These are phyloP conservation scores for Neuroscelio doddi DNA, from an alignment of 2,888 invertebrate species.

Conservation along the genomic window DNA sequence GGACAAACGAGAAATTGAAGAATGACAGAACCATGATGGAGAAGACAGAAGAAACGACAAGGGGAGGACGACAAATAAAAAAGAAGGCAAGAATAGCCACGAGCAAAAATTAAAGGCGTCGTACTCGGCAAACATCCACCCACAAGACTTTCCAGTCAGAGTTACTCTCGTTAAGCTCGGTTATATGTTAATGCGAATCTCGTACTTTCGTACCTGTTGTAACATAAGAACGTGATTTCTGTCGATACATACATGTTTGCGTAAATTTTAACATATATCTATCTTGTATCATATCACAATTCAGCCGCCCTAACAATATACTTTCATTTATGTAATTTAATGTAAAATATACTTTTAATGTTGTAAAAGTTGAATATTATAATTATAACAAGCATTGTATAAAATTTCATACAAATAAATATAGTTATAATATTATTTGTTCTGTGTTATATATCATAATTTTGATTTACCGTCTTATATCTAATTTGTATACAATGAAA, in stretches of 20 bases:
- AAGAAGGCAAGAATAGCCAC: slow-evolving; percentile 26
- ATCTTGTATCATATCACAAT: slow-evolving; percentile 1
- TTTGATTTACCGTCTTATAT: too few relatives aligned
- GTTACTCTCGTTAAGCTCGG: slow-evolving; percentile 59
- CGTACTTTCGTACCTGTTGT: slow-evolving; percentile 51
- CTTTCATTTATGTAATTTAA: not conserved
- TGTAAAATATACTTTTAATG: too few relatives aligned
- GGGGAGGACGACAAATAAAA: slow-evolving; percentile 43
- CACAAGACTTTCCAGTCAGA: slow-evolving; percentile 49
- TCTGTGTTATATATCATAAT: too few relatives aligned
- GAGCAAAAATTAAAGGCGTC: slow-evolving; percentile 44
- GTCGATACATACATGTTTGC: slow-evolving; percentile 36
- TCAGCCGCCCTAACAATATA: not conserved
- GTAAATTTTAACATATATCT: slow-evolving; percentile 13
- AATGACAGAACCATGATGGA: slow-evolving; percentile 39
- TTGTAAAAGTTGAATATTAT: too few relatives aligned
- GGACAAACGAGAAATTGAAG: slow-evolving; percentile 49
- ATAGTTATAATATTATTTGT: too few relatives aligned
- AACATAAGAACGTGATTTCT: slow-evolving; percentile 49
- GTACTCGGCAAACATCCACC: slow-evolving; percentile 46
- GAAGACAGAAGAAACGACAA: slow-evolving; percentile 10
- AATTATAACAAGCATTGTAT: too few relatives aligned
- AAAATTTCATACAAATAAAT: too few relatives aligned
- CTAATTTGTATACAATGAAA: too few relatives aligned
- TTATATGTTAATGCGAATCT: slow-evolving; percentile 62